Conservation (phyloP, 2,797 vertebrate species). For the Anas georgica region DNA sequence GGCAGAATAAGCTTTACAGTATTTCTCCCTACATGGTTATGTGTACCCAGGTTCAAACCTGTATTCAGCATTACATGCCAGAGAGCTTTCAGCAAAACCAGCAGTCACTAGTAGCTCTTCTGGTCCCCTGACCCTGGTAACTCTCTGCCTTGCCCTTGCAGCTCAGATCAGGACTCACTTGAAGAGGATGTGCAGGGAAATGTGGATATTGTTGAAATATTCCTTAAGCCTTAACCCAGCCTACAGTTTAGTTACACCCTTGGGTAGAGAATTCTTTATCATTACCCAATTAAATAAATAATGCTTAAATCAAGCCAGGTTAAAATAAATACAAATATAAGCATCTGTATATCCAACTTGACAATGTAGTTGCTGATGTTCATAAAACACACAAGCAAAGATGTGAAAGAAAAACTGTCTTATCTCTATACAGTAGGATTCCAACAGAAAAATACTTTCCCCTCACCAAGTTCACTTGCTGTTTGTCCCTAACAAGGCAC, state of each 20-base stretch:
- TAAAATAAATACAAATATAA: background rate
- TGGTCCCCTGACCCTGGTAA: fast-evolving
- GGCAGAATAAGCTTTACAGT: background rate
- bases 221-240: background rate
- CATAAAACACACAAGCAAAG: background rate
- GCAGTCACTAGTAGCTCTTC: background rate
- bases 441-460: background rate
- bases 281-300: background rate
- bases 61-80: background rate
- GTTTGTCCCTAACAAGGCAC: background rate
- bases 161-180: background rate
- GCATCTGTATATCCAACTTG: background rate
- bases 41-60: background rate
- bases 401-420: background rate
- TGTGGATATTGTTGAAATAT: fast-evolving
- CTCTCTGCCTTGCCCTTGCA: background rate
- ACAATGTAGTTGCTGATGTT: background rate
- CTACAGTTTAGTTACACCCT: background rate
- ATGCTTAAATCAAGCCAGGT: background rate
- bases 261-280: background rate
- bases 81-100: background rate
- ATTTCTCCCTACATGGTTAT: background rate
- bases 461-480: background rate
- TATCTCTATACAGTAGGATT: background rate
- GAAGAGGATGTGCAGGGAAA: background rate